Conservation (phyloP, 2,888 invertebrate species). For the Calameuta pallipes region DNA sequence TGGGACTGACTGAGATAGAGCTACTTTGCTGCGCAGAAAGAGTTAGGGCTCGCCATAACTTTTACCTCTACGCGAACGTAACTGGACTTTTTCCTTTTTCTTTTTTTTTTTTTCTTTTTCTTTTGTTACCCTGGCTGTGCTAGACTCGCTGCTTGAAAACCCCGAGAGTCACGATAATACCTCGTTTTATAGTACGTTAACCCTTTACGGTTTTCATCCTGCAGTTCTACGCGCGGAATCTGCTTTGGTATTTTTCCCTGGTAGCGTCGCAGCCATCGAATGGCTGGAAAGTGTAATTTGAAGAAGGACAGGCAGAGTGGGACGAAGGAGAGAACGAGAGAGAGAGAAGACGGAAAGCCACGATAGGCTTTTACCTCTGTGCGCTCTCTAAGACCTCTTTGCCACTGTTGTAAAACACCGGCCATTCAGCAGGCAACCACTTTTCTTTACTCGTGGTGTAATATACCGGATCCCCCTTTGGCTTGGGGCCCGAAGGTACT, state of each 20-base stretch:
- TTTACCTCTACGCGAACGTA: constrained; percentile 23
- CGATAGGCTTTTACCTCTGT: constrained; percentile 40
- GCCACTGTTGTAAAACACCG: constrained; percentile 57
- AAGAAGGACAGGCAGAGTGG: constrained; percentile 8
- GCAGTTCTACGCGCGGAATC: constrained; percentile 5
- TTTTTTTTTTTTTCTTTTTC: too few relatives aligned
- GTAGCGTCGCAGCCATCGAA: neutral
- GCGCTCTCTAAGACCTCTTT: constrained; percentile 9
- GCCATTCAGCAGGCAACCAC: constrained; percentile 49
- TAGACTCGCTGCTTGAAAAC: too few relatives aligned
- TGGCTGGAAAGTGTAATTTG: too few relatives aligned
- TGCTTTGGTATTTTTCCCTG: neutral
- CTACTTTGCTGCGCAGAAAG: constrained; percentile 11
- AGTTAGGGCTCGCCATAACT: constrained; percentile 26
- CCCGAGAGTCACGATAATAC: constrained; percentile 32
- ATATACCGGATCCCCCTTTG: constrained; percentile 30
- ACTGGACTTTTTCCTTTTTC: constrained; percentile 30
- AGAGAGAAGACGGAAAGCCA: constrained; percentile 34
- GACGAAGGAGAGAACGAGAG: constrained; percentile 26
- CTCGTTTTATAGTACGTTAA: constrained; percentile 40
- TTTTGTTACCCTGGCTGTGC: constrained; percentile 3
- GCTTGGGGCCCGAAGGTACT: constrained; percentile 3
- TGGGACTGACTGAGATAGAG: too few relatives aligned
- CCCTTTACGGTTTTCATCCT: constrained; percentile 33
- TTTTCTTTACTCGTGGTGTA: constrained; percentile 41